Evolutionary conservation across 2,113 vertebrate species (phyloP), one percentile per base, ranked within the genome.

Genomic region (Piprites chloris): DNA sequence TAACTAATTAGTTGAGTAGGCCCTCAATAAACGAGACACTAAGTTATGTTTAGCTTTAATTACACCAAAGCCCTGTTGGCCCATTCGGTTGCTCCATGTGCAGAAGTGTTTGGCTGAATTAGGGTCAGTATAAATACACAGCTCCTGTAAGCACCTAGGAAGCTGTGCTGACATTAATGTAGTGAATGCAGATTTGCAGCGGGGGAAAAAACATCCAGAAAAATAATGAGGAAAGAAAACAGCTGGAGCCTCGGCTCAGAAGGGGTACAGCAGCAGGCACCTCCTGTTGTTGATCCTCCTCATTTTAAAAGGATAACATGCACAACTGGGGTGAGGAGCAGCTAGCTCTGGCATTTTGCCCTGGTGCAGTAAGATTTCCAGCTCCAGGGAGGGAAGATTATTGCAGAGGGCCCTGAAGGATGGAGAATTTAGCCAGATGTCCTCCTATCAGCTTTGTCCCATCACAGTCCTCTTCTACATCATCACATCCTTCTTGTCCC

Each of bases 1-100:
- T 92, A 96, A 79, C 86, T 93, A 94, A 96, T 96, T 95, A 93
- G 85, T 42, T 42, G 72, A 82, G 75, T 7, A 87, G 91, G 53
- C 76, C 80, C 53, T 89, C 62, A 56, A 93, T 92, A 84, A 92
- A 94, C 46, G 4, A 84, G 88, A 68, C 86, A 72, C 37, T 53
- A 68, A 95, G 90, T 93, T 93, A 77, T 81, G 86, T 72, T 88
- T 61, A 68, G 86, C 65, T 92, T 93, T 94, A 87, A 89, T 96
- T 93, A 91, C 82, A 50, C 35, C 46, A n/a, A 18, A 85, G 71
- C 11, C 76, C 83, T 12, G 24, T 37, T 12, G 16, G 78, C 49
- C 53, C 26, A 4, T 68, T 86, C 59, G 23, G 27, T 37, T 21
- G 41, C 87, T 93, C 79, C 0, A 9, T 6, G 58, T 26, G 72